Evolutionary conservation across 1,140 invertebrate species (phyloP), one percentile per base, ranked within the genome.

Genomic region (Cryptotermes secundus): DNA sequence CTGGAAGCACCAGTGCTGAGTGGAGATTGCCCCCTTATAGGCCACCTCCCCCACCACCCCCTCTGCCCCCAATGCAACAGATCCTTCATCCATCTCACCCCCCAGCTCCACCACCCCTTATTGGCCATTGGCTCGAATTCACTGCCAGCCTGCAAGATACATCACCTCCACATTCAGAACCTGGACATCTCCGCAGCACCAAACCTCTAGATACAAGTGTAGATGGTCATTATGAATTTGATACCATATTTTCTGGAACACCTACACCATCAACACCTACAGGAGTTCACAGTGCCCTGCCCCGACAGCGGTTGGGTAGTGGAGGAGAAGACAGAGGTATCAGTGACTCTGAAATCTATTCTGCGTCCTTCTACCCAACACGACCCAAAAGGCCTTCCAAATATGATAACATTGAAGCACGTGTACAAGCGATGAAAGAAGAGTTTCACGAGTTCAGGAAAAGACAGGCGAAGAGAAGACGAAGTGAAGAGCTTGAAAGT

Each of bases 221-320:
- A 72, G 97, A 98, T 89, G 97, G 96, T 80, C 97, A 98, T 89
- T 99, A 98, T 90, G 97, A 98, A 90, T 98, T 98, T 91, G 96
- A 98, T 89, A 94, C 94, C 26, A 92, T 93, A 1, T 93, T 93
- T 16, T 93, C 93, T 59, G 95, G 95, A 34, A 94, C 95, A 19
- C 95, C 96, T n/a, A 94, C 93, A 38, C 93, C 94, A 3, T 94
- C 94, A 31, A 94, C 94, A 0, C 91, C 92, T 0, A 84, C 84
- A 31, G 59, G 59, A 45, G 49, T 45, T 42, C 36, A 31, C 6
- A 38, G 22, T 34, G 81, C 38, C 36, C 81, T 34, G 80, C 49
- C 59, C 42, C 34, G 59, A 31, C 59, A 72, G 59, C 59, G 59
- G 26, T 34, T 65, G 49, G 79, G 85, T 42, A 79, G 83, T 22